Percentiles rank a stretch among this genome's conserved stretches.
Evolutionary conservation across 2,113 vertebrate species (phyloP).

Genomic region (Poecile atricapillus): DNA sequence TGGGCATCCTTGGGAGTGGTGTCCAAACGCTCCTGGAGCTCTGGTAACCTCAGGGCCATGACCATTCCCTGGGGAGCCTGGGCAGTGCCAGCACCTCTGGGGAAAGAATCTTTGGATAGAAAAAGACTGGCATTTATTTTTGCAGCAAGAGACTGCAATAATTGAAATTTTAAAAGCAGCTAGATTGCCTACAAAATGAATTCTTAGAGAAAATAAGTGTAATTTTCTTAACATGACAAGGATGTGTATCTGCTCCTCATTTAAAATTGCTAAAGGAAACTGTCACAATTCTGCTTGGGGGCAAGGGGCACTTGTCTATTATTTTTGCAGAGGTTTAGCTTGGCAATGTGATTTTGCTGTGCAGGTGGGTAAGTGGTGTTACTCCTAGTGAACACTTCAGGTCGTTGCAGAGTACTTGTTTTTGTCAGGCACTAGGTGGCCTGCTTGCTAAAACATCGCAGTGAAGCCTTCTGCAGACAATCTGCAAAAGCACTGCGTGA

Average conservation of each 20-base stretch:
- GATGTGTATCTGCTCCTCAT: not conserved
- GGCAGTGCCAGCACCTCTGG: not conserved
- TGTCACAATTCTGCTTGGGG: not conserved
- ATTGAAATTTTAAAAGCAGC: not conserved
- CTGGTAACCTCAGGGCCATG: accelerated
- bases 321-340: not conserved
- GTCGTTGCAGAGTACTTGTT: constrained; percentile 26
- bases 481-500: not conserved
- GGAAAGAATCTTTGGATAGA: not conserved
- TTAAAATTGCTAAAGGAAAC: not conserved
- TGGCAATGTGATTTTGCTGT: not conserved
- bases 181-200: not conserved
- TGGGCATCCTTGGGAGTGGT: accelerated
- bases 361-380: not conserved
- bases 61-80: not conserved
- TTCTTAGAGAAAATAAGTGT: not conserved
- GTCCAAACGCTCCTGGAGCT: not conserved
- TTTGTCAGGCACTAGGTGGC: constrained; percentile 58
- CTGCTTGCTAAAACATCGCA: constrained; percentile 54
- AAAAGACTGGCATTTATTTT: not conserved
- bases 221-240: not conserved
- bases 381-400: not conserved
- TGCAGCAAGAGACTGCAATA: not conserved
- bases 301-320: not conserved
- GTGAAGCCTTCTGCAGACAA: not conserved